phyloP scores from a whole-genome alignment of 2,113 vertebrate genomes.

The Jaculus jaculus region DNA sequence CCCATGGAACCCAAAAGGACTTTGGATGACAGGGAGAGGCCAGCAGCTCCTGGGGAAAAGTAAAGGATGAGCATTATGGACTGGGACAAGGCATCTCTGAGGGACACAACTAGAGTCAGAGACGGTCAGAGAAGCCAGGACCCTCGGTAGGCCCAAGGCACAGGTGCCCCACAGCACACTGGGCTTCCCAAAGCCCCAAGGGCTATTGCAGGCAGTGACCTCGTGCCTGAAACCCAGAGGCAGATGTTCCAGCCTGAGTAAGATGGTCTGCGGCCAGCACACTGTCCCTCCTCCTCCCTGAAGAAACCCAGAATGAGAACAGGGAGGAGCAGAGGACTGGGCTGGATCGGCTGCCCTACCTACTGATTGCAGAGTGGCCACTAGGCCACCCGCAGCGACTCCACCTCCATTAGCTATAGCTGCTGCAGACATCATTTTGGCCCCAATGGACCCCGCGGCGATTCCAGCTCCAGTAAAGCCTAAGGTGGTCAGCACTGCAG shows the following conservation, averaged over 20 bases:
- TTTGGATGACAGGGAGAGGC: neutral
- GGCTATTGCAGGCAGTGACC: too few relatives aligned
- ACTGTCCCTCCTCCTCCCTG: neutral
- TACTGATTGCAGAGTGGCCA: constrained; percentile 34
- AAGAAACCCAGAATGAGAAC: neutral
- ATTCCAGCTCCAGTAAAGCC: constrained; percentile 69
- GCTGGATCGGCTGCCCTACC: constrained; percentile 8
- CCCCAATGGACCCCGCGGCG: neutral
- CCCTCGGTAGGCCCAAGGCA: too few relatives aligned
- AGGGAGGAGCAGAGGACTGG: neutral
- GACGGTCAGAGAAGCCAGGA: too few relatives aligned
- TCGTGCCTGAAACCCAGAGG: too few relatives aligned
- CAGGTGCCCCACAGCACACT: too few relatives aligned
- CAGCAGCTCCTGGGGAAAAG: constrained; percentile 45
- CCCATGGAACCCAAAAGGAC: accelerated
- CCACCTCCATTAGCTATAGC: constrained; percentile 20
- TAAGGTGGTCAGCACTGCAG: accelerated
- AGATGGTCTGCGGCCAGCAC: neutral
- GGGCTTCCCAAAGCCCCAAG: neutral
- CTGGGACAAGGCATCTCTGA: too few relatives aligned
- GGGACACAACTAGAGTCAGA: neutral
- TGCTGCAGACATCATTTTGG: constrained; percentile 57
- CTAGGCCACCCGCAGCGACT: neutral
- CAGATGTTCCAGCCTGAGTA: accelerated
- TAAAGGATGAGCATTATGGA: neutral